Conservation (phyloP, 2,888 invertebrate genomes). For the Euphydryas editha region DNA sequence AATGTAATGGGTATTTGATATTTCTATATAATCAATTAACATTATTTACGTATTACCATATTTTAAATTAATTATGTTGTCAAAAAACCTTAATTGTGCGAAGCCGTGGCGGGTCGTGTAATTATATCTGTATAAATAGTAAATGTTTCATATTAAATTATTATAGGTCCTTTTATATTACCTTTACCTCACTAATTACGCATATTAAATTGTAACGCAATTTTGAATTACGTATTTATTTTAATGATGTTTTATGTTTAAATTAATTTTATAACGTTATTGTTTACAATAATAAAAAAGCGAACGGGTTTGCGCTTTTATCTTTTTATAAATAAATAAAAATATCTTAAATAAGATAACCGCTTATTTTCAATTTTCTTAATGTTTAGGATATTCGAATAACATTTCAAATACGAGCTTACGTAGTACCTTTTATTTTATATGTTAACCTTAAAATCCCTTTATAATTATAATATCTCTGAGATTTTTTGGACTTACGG, state of each 20-base stretch:
- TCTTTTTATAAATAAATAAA: conserved; percentile 14
- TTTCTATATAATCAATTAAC: neutral
- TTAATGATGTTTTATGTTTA: conserved; percentile 6
- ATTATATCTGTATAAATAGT: conserved; percentile 6
- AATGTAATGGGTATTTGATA: neutral
- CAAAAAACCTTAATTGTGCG: conserved; percentile 4
- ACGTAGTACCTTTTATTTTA: neutral
- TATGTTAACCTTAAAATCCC: neutral
- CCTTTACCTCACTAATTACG: neutral
- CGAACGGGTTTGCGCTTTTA: neutral
- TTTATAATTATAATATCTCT: neutral
- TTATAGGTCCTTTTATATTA: conserved; percentile 5
- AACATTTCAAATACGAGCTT: neutral
- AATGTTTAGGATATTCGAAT: neutral
- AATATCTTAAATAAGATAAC: neutral
- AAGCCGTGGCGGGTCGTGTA: neutral
- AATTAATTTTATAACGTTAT: conserved; percentile 1
- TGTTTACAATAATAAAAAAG: conserved; percentile 11
- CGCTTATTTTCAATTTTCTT: neutral
- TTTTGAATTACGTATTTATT: conserved; percentile 1
- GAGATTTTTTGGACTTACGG: neutral
- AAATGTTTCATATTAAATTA: conserved; percentile 1
- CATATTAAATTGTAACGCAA: conserved; percentile 1
- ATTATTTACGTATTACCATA: neutral
- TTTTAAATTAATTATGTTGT: neutral